Conservation (phyloP, 2,113 vertebrate genomes). For the Crotalus tigris region DNA sequence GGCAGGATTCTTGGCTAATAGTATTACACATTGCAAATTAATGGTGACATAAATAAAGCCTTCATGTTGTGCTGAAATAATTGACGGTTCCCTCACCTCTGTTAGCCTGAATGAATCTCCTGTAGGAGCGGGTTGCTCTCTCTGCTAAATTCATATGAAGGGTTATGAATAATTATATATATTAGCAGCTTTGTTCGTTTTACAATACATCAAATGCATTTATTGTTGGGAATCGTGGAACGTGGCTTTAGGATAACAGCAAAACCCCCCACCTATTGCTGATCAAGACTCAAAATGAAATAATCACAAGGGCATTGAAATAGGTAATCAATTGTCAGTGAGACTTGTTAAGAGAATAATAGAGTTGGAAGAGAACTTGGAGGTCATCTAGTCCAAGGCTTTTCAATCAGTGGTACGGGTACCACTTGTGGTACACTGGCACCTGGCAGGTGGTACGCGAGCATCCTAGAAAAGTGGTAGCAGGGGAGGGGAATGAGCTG, state of each 20-base stretch:
- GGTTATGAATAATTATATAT: slow-evolving; percentile 50
- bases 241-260: slow-evolving; percentile 42
- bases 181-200: slow-evolving; percentile 61
- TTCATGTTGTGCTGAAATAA: slow-evolving; percentile 54
- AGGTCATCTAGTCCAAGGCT: background rate
- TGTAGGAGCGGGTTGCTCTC: slow-evolving; percentile 54
- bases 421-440: too few species aligned
- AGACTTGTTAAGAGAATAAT: background rate
- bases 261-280: slow-evolving; percentile 7
- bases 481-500: too few species aligned
- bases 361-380: background rate
- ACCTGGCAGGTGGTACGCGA: too few species aligned
- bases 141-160: slow-evolving; percentile 53
- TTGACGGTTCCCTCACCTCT: slow-evolving; percentile 48
- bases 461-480: too few species aligned
- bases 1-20: slow-evolving; percentile 46
- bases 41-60: slow-evolving; percentile 49
- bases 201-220: slow-evolving; percentile 45
- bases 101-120: slow-evolving; percentile 52
- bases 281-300: slow-evolving; percentile 39
- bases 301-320: background rate
- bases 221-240: slow-evolving; percentile 44
- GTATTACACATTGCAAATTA: slow-evolving; percentile 46
- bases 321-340: background rate
- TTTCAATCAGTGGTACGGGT: too few species aligned